phyloP scores from a whole-genome alignment of 2,113 vertebrate genomes.

The Otus sunia region DNA sequence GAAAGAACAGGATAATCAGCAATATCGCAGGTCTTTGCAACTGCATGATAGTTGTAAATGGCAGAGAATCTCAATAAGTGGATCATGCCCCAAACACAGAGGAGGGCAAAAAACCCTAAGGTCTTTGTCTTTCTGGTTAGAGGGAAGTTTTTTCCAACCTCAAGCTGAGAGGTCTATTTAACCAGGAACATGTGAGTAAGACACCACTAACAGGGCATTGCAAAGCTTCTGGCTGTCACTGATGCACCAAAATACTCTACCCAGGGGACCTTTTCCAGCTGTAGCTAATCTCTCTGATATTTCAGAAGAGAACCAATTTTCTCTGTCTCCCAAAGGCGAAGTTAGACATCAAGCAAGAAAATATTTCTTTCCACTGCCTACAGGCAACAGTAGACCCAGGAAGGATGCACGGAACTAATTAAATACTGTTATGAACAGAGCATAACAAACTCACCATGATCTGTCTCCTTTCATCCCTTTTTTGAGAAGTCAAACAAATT shows the following conservation, averaged over 20 bases:
- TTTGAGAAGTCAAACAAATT: not conserved
- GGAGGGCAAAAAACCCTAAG: not conserved
- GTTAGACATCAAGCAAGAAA: not conserved
- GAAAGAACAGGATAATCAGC: not conserved
- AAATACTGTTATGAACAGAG: not conserved
- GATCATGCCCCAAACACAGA: not conserved
- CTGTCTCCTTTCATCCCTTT: not conserved
- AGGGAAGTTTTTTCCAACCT: not conserved
- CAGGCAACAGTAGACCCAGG: not conserved
- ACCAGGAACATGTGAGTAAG: not conserved
- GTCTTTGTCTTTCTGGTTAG: not conserved
- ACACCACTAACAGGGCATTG: not conserved
- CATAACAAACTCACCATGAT: not conserved
- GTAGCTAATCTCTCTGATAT: not conserved
- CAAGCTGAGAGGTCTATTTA: not conserved
- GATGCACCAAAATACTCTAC: not conserved
- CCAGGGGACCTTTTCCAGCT: not conserved
- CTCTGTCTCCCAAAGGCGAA: not conserved
- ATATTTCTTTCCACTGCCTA: not conserved
- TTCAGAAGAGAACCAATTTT: conserved; percentile 23
- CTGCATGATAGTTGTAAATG: not conserved
- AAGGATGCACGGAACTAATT: not conserved
- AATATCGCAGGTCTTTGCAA: not conserved
- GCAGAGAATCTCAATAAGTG: not conserved
- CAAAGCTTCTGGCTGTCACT: not conserved